Conservation (phyloP, 2,888 invertebrate species). For the Bugulina stolonifera region DNA sequence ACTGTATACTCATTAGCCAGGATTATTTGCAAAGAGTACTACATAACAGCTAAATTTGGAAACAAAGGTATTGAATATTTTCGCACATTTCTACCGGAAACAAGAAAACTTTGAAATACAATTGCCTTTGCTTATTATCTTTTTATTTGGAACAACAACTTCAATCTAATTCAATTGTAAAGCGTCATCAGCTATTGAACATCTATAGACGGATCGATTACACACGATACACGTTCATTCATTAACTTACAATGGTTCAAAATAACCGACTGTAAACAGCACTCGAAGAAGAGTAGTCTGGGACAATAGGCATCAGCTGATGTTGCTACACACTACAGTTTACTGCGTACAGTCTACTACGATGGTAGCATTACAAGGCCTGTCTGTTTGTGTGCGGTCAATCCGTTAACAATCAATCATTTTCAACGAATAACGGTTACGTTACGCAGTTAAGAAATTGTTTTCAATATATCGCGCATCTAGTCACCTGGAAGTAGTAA, state of each 20-base stretch:
- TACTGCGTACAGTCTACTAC: not conserved
- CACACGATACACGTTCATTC: not conserved
- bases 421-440: not conserved
- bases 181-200: not conserved
- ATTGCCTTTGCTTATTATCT: not conserved
- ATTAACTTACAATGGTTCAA: slow-evolving; percentile 11
- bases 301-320: not conserved
- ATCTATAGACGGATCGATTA: not conserved
- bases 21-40: too few relatives aligned
- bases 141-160: not conserved
- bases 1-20: too few relatives aligned
- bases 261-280: slow-evolving; percentile 3
- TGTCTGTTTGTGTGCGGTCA: slow-evolving; percentile 20
- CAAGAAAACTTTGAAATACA: not conserved
- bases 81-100: too few relatives aligned
- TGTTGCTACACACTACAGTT: not conserved
- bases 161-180: not conserved
- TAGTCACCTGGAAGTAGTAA: too few relatives aligned
- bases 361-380: not conserved
- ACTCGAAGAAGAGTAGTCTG: not conserved
- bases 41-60: too few relatives aligned
- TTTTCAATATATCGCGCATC: too few relatives aligned
- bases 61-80: too few relatives aligned
- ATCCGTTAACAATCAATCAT: not conserved
- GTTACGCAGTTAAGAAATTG: too few relatives aligned